Evolutionary conservation across 2,113 vertebrate species (phyloP).

Genomic region (Paraplagusia blochii): DNA sequence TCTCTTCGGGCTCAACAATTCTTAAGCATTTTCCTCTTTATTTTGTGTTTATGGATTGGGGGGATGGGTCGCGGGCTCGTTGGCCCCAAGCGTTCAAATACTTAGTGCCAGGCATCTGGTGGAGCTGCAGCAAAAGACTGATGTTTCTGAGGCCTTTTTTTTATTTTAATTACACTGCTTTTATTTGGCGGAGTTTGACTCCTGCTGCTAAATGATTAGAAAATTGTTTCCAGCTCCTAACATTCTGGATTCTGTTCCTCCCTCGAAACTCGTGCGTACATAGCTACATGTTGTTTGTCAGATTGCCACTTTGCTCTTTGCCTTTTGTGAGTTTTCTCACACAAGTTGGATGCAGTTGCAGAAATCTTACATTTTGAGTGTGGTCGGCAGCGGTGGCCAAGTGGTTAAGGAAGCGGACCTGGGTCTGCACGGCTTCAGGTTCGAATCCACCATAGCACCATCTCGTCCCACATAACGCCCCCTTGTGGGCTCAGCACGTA

Average conservation of each 20-base stretch:
- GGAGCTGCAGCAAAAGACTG: constrained; percentile 34
- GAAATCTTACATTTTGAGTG: constrained; percentile 14
- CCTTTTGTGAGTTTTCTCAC: constrained; percentile 40
- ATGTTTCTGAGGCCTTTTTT: constrained; percentile 54
- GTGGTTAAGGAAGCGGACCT: no score
- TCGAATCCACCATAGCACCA: constrained; percentile 27
- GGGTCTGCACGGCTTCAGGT: no score
- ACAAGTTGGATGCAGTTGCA: constrained; percentile 37
- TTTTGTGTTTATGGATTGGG: constrained; percentile 41
- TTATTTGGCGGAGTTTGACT: constrained; percentile 79
- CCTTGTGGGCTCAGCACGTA: no score
- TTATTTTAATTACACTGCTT: constrained; percentile 81
- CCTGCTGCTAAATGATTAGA: constrained; percentile 83
- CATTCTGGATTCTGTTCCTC: constrained; percentile 70
- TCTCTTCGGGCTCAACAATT: constrained; percentile 32
- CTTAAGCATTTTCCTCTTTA: constrained; percentile 20
- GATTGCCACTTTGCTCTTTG: constrained; percentile 21
- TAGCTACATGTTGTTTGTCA: constrained; percentile 36
- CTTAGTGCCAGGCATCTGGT: constrained; percentile 37
- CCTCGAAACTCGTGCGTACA: constrained; percentile 29
- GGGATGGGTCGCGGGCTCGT: constrained; percentile 35
- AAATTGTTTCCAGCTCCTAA: constrained; percentile 87
- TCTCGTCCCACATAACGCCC: constrained; percentile 9
- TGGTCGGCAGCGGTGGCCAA: no score
- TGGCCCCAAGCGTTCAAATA: constrained; percentile 25